Evolutionary conservation across 2,888 invertebrate genomes (phyloP), one percentile per base, ranked within the genome.

Genomic region (Polymixis lichenea): DNA sequence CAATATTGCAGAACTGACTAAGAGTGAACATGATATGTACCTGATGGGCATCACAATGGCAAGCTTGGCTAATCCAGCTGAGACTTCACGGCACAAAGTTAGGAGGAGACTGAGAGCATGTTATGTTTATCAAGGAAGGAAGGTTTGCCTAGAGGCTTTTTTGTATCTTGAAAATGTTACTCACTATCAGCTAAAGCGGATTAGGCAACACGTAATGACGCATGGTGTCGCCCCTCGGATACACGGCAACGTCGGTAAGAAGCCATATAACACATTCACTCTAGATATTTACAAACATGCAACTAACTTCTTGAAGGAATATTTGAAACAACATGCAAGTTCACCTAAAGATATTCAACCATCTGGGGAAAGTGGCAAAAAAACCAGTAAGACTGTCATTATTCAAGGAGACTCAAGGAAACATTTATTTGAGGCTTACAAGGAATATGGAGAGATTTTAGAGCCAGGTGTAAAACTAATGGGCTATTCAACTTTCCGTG

Each of bases 1-100:
- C 56, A 98, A 98, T 89, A 98, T 98, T 80, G 98, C 98, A 0
- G 98, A 98, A 92, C 91, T 98, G 78, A 98, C 98, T 0, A 98
- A 98, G 94, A 98, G 98, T 75, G 98, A 98, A 92, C 98, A 98
- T 92, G 98, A 98, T 92, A 98, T 98, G 98, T 98, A 98, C 91
- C 94, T 98, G 88, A 98, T 98, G 98, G 98, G 98, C n/a, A 98
- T 98, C 51, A 98, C 98, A 5, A 98, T 98, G 98, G 98, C 98
- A 0, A 98, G 98, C 87, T 95, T 98, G 84, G 97, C 98, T 0
- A 98, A 98, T 92, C 98, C 98, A 28, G 97, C 98, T 75, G 97
- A 97, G 79, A 98, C 98, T 0, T 97, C 97, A 0, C 95, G 98
- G 38, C 98, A 98, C 86, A 98, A 98, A 90, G 98, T 98, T 83